Evolutionary conservation across 30 jellyfish, hydroid and myxozoan species (phyloP), one percentile per base, ranked within the genome.

Genomic region (Hydractinia symbiolongicarpus): DNA sequence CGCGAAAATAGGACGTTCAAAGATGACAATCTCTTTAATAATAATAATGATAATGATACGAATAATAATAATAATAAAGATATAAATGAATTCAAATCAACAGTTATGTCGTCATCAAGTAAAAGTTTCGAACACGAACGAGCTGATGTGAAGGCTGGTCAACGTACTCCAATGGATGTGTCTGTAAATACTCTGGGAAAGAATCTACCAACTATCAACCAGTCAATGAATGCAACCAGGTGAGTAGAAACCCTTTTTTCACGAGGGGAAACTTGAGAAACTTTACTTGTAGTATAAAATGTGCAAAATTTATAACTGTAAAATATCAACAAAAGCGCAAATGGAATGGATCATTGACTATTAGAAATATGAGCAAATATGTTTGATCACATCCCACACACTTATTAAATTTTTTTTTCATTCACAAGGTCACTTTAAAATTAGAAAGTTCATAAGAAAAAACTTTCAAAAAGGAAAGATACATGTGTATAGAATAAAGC

Each of bases 141-240:
- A 40, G 84, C 97, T 54, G 97, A 90, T 20, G 80, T 89, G 9
- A 85, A 84, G 82, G 67, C 73, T 88, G 67, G 88, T 49, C 44
- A 73, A 10, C 57, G 98, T 54, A 86, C 96, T 5, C 69, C 94
- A 6, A 66, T 91, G 53, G 95, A 86, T 21, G 54, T 91, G 73
- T 82, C 82, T 54, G 77, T 91, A 14, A 50, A 95, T 13, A 72
- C 84, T 4, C 98, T 96, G 4, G 93, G 96, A 9, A 91, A 82
- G 9, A 95, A 91, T 69, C 77, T 91, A 70, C 98, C 98, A 21
- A 82, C 76, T 8, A 17, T 77, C 74, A 64, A 64, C 74, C 74
- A 51, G 19, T 7, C 17, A n/a, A 6, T 51, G 9, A 64, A 64
- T 64, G 74, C 52, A n/a, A 51, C 52, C 52, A 64, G 74, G 80